Base-by-base conservation (phyloP, 2,797 vertebrate species). In the Melanotaenia boesemani region DNA sequence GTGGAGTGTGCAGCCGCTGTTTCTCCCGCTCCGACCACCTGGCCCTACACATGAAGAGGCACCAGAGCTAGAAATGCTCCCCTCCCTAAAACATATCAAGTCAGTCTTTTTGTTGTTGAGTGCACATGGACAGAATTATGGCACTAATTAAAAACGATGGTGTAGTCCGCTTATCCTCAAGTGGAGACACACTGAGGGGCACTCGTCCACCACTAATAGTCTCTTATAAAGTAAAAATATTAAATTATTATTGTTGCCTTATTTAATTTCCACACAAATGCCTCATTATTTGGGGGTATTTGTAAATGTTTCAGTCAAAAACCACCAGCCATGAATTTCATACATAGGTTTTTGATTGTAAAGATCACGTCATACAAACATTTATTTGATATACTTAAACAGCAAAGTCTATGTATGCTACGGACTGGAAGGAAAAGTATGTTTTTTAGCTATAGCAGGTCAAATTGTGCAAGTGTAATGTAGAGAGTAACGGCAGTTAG, bases 21-120 rank as follows among this genome's bases (percentile, higher is more conserved):
- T 99, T 99, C 94, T 99, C 98, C 26, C 96, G 98, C 84, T 99
- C 98, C 0, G 98, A 99, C 70, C 98, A 99, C 94, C 95, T 99
- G 93, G 97, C 98, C 46, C 95, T 99, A 66, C 98, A 99, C 94
- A 99, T 98, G 97, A 99, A 99, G 94, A 95, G 97, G 85, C 98
- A 99, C 89, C 98, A 97, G 95, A 97, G 95, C 92, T 99, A 93
- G 90, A 88, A 77, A 26, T 1, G 24, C 32, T 7, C 32, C 32
- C 28, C 30, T 54, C 66, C 34, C 61, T 67, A 26, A 48, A 66
- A 75, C 24, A 44, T 10, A 61, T 63, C 75, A 64, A 76, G 61
- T 62, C 48, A 22, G 28, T 67, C 46, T 60, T 67, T 18, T 7
- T 28, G 46, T 46, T 46, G 44, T 36, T 26, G 28, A 63, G 9